Base-by-base conservation (phyloP, 2,113 vertebrate genomes). In the Stictonetta naevosa region DNA sequence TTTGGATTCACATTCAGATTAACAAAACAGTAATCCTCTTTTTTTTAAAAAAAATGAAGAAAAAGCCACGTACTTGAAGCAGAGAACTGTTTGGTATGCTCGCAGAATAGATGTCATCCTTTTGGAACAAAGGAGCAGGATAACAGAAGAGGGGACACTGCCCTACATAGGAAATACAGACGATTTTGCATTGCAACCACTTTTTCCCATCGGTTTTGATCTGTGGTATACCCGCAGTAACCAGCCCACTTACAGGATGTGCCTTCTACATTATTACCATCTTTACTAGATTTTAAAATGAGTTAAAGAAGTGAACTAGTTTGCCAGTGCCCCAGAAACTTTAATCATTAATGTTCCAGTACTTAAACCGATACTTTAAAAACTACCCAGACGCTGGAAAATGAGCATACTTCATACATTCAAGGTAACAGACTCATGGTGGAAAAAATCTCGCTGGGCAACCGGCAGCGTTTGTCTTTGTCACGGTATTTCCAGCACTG, bases 401-500 rank as follows among this genome's bases (percentile, higher is more conserved):
- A 95, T 93, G 71, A 93, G 69, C 69, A 66, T 53, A 82, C 34
- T 81, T 87, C 90, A 29, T 91, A 87, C 53, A 87, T 81, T 94
- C 80, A 92, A 92, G 95, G 92, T 83, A 96, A 75, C 75, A 94
- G 86, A 96, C 92, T 95, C 95, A 85, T 0, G 55, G 86, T 96
- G 96, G 97, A 96, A 97, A 97, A 95, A 93, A 95, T 94, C 88
- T 89, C 67, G 44, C 90, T 91, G 90, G 96, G 94, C 97, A 96
- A 94, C 46, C 86, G 50, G 71, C 10, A 94, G 55, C 87, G 42
- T 85, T 88, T 63, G 81, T 81, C 76, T 93, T 33, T 84, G 92
- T 89, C 95, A 85, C 36, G 34, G 28, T 78, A 68, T 96, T 97
- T 97, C 97, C 97, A 97, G 94, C 93, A 34, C 60, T 0, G 3